A percentile compares a stretch with the other conserved stretches of the same genome.
Conservation (phyloP, 1,140 invertebrate genomes). For the Drosophila aff. region DNA sequence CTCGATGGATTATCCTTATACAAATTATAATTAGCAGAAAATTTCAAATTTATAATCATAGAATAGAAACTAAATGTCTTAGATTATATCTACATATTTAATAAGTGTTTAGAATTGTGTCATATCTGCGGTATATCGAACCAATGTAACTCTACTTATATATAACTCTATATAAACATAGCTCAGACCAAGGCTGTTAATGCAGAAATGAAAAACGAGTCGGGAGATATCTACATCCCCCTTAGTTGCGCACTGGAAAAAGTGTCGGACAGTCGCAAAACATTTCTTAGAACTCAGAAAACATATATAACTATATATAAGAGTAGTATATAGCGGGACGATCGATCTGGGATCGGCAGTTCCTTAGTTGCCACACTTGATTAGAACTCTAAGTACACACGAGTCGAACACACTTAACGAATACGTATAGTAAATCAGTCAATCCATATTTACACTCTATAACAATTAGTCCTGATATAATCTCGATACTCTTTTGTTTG, state of each 20-base stretch:
- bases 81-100: conserved; percentile 51
- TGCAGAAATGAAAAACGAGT: conserved; percentile 37
- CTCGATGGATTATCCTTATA: conserved; percentile 3
- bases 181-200: conserved; percentile 74
- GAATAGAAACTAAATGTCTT: conserved; percentile 72
- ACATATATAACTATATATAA: conserved; percentile 39
- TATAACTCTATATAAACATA: conserved; percentile 61
- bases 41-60: conserved; percentile 44
- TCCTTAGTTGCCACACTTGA: conserved; percentile 63
- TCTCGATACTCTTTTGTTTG: conserved; percentile 44
- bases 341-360: conserved; percentile 38
- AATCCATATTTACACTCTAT: conserved; percentile 54
- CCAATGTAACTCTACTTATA: conserved; percentile 54
- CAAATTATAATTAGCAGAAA: conserved; percentile 22
- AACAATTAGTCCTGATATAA: conserved; percentile 55
- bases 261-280: conserved; percentile 23
- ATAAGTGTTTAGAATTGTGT: conserved; percentile 81
- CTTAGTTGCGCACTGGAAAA: conserved; percentile 24
- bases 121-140: conserved; percentile 57
- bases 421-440: conserved; percentile 58
- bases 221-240: conserved; percentile 3
- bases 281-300: conserved; percentile 49
- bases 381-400: conserved; percentile 67
- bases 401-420: conserved; percentile 26
- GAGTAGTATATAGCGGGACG: conserved; percentile 53